Conservation (phyloP, 2,113 vertebrate species). For the Rhagologus leucostigma region DNA sequence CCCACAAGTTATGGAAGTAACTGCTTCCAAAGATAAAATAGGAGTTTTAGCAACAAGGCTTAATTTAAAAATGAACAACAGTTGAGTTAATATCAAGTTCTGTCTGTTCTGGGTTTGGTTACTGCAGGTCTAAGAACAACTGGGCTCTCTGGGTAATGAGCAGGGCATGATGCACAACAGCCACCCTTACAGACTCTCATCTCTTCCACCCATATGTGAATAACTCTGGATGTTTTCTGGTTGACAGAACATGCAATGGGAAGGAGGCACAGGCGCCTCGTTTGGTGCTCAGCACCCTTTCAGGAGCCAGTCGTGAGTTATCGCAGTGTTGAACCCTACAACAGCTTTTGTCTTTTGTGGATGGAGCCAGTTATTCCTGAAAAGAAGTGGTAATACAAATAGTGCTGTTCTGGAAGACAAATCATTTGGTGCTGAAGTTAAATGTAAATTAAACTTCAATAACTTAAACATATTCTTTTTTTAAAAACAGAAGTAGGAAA, state of each 20-base stretch:
- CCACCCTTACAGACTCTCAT: fast-evolving
- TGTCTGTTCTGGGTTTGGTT: conserved; percentile 69
- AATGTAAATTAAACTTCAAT: background rate
- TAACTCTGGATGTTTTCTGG: background rate
- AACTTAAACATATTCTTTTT: background rate
- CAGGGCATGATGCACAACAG: background rate
- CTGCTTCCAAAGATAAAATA: background rate
- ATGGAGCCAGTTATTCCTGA: background rate
- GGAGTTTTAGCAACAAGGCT: background rate
- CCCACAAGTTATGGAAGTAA: background rate
- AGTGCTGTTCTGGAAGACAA: background rate
- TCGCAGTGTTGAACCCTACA: background rate
- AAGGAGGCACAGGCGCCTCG: background rate
- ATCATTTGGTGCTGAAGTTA: background rate
- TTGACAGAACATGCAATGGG: fast-evolving
- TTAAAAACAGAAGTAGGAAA: background rate
- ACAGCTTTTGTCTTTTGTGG: background rate
- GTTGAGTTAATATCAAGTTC: conserved; percentile 18
- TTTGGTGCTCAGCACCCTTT: background rate
- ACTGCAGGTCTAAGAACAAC: conserved; percentile 74
- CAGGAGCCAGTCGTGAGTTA: background rate
- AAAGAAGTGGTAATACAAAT: background rate
- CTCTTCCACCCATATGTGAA: background rate
- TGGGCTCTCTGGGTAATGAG: conserved; percentile 71
- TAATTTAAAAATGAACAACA: background rate